Conservation (phyloP, 1,140 invertebrate species). For the Hermetia illucens region DNA sequence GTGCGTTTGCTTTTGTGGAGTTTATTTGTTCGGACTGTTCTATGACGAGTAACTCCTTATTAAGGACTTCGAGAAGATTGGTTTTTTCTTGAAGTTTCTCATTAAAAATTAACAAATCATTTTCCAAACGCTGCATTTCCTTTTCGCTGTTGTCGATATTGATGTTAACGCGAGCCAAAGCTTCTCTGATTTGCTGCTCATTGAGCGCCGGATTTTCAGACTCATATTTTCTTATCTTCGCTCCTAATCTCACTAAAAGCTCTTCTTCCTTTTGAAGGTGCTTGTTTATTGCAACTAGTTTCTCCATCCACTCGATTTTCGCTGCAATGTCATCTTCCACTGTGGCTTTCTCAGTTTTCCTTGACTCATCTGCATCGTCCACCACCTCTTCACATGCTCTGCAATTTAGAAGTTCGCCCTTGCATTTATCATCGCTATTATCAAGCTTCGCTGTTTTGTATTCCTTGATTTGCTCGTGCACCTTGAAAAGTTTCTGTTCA, state of each 20-base stretch:
- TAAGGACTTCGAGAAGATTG: conserved; percentile 44
- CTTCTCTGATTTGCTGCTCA: conserved; percentile 34
- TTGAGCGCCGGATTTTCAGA: conserved; percentile 40
- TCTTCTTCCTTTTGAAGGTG: conserved; percentile 55
- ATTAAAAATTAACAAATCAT: conserved; percentile 45
- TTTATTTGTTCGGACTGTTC: conserved; percentile 22
- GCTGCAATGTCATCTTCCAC: conserved; percentile 17
- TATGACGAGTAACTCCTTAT: conserved; percentile 44
- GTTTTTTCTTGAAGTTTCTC: conserved; percentile 45
- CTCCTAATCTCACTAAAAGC: conserved; percentile 43
- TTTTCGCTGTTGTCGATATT: conserved; percentile 41
- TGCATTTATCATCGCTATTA: background rate
- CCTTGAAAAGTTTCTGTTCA: conserved; percentile 4
- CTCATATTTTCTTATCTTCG: conserved; percentile 48
- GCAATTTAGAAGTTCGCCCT: background rate
- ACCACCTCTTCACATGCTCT: background rate
- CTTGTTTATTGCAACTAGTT: conserved; percentile 54
- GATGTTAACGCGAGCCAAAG: conserved; percentile 22
- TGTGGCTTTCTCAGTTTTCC: background rate
- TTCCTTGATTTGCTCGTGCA: conserved; percentile 4
- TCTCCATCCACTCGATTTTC: conserved; percentile 51
- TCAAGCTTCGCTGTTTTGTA: background rate
- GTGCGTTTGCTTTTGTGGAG: background rate
- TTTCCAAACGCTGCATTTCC: conserved; percentile 46
- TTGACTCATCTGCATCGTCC: background rate